These are phyloP conservation scores for Nephrotoma guestfalica DNA, from an alignment of 2,888 invertebrate genomes.

Conservation along the genomic window DNA sequence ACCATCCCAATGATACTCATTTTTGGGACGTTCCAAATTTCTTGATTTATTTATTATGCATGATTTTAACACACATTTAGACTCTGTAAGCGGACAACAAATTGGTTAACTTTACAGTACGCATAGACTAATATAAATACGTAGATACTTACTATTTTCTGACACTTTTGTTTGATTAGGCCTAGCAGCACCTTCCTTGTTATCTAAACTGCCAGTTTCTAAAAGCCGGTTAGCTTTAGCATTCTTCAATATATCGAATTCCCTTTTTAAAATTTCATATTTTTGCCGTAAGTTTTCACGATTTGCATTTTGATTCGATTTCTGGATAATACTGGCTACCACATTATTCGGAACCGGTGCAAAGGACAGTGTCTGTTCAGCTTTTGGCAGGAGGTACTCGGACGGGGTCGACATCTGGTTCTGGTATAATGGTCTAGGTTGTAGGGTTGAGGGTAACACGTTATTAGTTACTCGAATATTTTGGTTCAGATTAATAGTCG, in stretches of 20 bases:
- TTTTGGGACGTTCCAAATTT: background rate
- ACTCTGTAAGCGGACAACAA: background rate
- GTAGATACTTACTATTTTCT: background rate
- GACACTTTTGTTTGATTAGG: background rate
- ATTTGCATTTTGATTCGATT: background rate
- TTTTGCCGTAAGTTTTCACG: background rate
- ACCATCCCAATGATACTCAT: background rate
- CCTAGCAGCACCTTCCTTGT: background rate
- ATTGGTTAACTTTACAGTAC: background rate
- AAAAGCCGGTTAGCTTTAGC: background rate
- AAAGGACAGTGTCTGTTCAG: background rate
- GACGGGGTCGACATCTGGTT: background rate
- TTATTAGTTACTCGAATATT: background rate
- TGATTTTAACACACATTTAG: background rate
- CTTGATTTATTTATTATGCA: background rate
- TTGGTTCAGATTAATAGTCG: background rate
- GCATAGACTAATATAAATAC: no score
- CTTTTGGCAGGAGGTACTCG: background rate
- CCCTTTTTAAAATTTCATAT: background rate
- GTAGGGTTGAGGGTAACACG: background rate
- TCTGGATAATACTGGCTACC: background rate
- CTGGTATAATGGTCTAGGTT: no score
- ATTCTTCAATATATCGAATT: background rate
- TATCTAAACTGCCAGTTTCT: background rate
- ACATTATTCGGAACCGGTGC: background rate